phyloP scores from a whole-genome alignment of 1,140 invertebrate genomes.

The Cepaea nemoralis region DNA sequence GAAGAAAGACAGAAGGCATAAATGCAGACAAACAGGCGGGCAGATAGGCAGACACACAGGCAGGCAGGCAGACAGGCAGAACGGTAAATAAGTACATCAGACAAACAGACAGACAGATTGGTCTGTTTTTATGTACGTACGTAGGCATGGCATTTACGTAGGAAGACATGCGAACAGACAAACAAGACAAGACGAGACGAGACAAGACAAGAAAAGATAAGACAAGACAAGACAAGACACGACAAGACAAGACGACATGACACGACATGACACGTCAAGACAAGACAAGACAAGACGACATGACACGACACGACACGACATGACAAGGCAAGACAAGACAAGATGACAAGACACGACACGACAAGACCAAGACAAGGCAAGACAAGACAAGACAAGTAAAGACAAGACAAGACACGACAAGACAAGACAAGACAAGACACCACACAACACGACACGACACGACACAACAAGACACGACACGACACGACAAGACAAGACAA shows the following conservation, averaged over 20 bases:
- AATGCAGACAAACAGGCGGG: too few relatives aligned
- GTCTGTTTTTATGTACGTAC: too few relatives aligned
- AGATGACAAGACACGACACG: neutral
- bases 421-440: neutral
- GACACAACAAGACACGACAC: neutral
- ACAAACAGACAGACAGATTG: too few relatives aligned
- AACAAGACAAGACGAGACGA: neutral
- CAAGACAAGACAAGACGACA: slow-evolving; percentile 2
- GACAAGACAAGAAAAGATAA: neutral
- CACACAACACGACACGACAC: neutral
- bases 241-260: slow-evolving; percentile 10
- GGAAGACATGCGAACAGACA: too few relatives aligned
- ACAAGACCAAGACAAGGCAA: neutral
- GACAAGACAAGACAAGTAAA: neutral
- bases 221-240: slow-evolving; percentile 4
- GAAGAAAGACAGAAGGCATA: too few relatives aligned
- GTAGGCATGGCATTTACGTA: too few relatives aligned
- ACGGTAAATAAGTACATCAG: too few relatives aligned
- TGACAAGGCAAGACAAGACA: neutral
- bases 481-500: neutral
- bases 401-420: neutral
- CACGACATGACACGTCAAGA: slow-evolving; percentile 1
- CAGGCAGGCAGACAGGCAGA: too few relatives aligned
- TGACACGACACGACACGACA: slow-evolving; percentile 12
- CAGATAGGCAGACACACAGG: too few relatives aligned